Conservation (phyloP, 2,113 vertebrate genomes). For the Drymodes brunneopygia region DNA sequence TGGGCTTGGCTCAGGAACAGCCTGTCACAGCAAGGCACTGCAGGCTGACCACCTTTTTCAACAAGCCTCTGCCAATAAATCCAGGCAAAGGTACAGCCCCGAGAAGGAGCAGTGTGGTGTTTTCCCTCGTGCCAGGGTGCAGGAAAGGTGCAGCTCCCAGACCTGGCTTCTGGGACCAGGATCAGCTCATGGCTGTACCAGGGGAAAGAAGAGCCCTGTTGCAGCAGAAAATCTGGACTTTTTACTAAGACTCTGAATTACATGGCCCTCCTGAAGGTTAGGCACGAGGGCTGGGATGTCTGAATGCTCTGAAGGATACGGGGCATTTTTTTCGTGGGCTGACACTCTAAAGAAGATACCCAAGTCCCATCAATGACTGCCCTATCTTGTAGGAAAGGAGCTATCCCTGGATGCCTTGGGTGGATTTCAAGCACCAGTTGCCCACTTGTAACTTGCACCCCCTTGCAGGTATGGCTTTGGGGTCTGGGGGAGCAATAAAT, state of each 20-base stretch:
- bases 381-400: background rate
- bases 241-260: background rate
- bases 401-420: background rate
- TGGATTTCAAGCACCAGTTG: background rate
- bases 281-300: background rate
- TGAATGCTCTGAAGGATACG: background rate
- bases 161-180: background rate
- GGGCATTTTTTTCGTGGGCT: background rate
- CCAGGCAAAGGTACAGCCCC: background rate
- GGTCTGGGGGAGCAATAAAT: background rate
- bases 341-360: background rate
- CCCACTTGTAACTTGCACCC: background rate
- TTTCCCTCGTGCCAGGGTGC: background rate
- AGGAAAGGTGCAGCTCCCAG: background rate
- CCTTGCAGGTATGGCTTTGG: background rate
- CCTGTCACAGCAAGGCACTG: background rate
- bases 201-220: background rate
- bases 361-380: fast-evolving
- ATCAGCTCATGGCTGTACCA: fast-evolving
- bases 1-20: background rate
- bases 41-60: background rate
- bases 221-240: background rate
- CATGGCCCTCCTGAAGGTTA: background rate
- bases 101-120: background rate
- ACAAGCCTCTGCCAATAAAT: background rate